phyloP scores from a whole-genome alignment of 2,888 invertebrate species.

The Phalera bucephala region DNA sequence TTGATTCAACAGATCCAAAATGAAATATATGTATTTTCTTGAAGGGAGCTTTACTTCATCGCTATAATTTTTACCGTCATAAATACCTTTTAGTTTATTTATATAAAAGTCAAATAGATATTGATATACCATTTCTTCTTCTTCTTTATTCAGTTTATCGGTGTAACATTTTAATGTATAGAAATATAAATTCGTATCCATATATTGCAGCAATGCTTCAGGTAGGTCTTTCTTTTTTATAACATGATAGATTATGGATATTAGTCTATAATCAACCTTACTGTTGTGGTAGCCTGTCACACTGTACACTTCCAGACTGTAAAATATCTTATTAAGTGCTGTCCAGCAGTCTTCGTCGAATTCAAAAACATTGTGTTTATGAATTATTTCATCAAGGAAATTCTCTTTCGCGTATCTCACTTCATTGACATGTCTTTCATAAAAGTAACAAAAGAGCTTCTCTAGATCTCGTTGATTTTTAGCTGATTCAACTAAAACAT shows the following conservation, averaged over 20 bases:
- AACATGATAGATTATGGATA: conserved; percentile 44
- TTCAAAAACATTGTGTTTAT: conserved; percentile 40
- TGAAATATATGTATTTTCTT: conserved; percentile 20
- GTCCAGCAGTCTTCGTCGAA: conserved; percentile 52
- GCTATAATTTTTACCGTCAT: conserved; percentile 20
- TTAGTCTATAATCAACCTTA: conserved; percentile 28
- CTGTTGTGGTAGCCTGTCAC: conserved; percentile 5
- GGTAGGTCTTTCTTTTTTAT: conserved; percentile 41
- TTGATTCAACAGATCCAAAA: conserved; percentile 29
- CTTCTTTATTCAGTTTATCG: conserved; percentile 10
- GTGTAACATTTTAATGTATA: conserved; percentile 11
- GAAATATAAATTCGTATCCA: conserved; percentile 7
- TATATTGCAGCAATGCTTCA: conserved; percentile 5
- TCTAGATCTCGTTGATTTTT: conserved; percentile 42
- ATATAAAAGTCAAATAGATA: conserved; percentile 33
- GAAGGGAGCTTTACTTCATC: conserved; percentile 22
- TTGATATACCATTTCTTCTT: conserved; percentile 15
- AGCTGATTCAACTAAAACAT: conserved; percentile 39
- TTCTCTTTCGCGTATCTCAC: conserved; percentile 27
- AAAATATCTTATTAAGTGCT: conserved; percentile 47
- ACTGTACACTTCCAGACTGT: conserved; percentile 46
- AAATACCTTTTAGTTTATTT: conserved; percentile 29
- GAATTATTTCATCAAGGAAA: conserved; percentile 41
- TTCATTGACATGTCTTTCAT: conserved; percentile 55
- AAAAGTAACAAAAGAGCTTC: conserved; percentile 48